These are phyloP conservation scores for Cantharis lateralis DNA, from an alignment of 2,888 invertebrate species.

Conservation along the genomic window DNA sequence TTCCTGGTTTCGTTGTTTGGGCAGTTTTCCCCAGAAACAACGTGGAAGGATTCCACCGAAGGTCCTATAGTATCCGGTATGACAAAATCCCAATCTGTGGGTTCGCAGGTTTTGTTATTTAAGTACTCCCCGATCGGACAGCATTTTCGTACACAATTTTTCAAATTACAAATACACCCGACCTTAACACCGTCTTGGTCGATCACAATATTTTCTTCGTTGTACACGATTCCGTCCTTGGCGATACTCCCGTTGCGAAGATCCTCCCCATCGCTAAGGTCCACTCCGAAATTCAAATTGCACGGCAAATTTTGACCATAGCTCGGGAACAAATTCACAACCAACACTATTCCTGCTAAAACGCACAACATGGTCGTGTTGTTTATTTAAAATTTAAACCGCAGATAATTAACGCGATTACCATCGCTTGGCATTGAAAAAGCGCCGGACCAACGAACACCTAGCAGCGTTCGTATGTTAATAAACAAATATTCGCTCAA, in stretches of 20 bases:
- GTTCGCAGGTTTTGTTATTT: slow-evolving; percentile 12
- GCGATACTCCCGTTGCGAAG: not conserved
- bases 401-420: not conserved
- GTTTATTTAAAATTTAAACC: not conserved
- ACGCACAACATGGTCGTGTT: not conserved
- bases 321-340: not conserved
- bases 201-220: not conserved
- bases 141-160: slow-evolving; percentile 18
- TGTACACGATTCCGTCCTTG: not conserved
- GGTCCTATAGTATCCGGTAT: not conserved
- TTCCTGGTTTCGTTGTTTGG: not conserved
- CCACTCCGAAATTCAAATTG: not conserved
- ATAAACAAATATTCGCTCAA: not conserved
- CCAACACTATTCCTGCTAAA: not conserved
- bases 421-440: not conserved
- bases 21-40: slow-evolving; percentile 7
- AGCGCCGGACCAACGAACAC: not conserved
- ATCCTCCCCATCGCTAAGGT: not conserved
- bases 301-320: not conserved
- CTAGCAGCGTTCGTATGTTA: not conserved
- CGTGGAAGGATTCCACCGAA: not conserved
- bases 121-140: slow-evolving; percentile 16
- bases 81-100: not conserved
- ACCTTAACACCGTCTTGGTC: not conserved
- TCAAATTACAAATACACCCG: slow-evolving; percentile 12